A percentile compares a stretch with the other conserved stretches of the same genome.
These are phyloP conservation scores for Cavia porcellus DNA, from an alignment of 2,113 vertebrate genomes.

Conservation along the genomic window DNA sequence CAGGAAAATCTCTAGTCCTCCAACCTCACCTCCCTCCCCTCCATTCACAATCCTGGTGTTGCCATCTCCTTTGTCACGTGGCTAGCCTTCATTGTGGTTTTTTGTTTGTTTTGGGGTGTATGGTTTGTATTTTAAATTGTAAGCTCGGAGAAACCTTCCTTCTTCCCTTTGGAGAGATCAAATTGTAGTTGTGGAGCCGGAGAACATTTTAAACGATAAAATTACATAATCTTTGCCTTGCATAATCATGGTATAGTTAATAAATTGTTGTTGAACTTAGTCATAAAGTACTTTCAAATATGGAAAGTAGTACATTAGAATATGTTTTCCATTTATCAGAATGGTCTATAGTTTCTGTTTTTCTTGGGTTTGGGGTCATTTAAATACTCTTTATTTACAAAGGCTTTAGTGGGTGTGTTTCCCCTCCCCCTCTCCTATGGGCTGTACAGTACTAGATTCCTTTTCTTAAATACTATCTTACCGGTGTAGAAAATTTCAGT, in stretches of 20 bases:
- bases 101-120: slow-evolving; percentile 77
- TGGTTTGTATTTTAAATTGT: slow-evolving; percentile 75
- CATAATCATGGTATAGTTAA: slow-evolving; percentile 84
- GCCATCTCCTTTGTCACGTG: slow-evolving; percentile 85
- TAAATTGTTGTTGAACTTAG: slow-evolving; percentile 66
- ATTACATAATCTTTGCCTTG: slow-evolving; percentile 88
- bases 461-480: slow-evolving; percentile 66
- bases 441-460: slow-evolving; percentile 54
- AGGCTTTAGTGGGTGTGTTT: slow-evolving; percentile 70
- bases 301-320: slow-evolving; percentile 57
- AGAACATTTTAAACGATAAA: slow-evolving; percentile 84
- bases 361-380: slow-evolving; percentile 43
- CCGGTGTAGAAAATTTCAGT: slow-evolving; percentile 72
- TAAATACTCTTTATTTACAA: slow-evolving; percentile 71
- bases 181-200: slow-evolving; percentile 53
- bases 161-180: neutral
- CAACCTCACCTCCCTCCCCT: slow-evolving; percentile 65
- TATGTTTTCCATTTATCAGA: slow-evolving; percentile 45
- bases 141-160: neutral
- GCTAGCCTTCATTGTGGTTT: slow-evolving; percentile 78
- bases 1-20: slow-evolving; percentile 58
- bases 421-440: slow-evolving; percentile 48
- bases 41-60: slow-evolving; percentile 83
- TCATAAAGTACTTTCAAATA: slow-evolving; percentile 56
- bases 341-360: slow-evolving; percentile 49